phyloP scores from a whole-genome alignment of 2,797 vertebrate species.

The Tokudaia tokunoshimensis region DNA sequence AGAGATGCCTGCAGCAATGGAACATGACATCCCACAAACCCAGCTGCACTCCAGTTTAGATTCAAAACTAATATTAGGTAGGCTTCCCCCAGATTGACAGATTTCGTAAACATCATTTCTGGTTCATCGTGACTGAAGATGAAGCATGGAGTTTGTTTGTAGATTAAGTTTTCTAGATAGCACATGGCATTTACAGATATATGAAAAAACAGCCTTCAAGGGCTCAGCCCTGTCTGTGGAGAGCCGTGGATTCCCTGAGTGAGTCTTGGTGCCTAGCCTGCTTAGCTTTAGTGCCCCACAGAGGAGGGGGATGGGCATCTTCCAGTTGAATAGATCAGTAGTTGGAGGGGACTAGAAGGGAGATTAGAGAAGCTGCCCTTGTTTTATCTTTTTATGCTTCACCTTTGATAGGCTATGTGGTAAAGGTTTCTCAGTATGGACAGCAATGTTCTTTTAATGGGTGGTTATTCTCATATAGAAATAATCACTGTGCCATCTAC shows the following conservation, averaged over 20 bases:
- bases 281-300: neutral
- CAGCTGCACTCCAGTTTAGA: constrained; percentile 66
- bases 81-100: constrained; percentile 52
- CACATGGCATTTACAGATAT: neutral
- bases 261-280: neutral
- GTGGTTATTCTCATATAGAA: constrained; percentile 32
- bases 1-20: constrained; percentile 42
- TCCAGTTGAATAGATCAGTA: neutral
- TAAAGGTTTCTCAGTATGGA: neutral
- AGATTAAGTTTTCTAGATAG: constrained; percentile 40
- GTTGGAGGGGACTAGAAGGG: neutral
- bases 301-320: no score
- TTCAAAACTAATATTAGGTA: constrained; percentile 66
- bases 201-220: neutral
- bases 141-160: constrained; percentile 25
- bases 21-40: constrained; percentile 19
- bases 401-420: neutral
- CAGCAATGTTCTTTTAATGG: neutral
- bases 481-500: neutral
- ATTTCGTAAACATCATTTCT: constrained; percentile 65
- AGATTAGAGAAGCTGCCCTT: neutral
- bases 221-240: neutral
- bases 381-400: neutral
- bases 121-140: constrained; percentile 60
- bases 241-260: neutral